A percentile compares a stretch with the other conserved stretches of the same genome.
These are phyloP conservation scores for Cryptoblepharus egeriae DNA, from an alignment of 2,797 vertebrate genomes.

Conservation along the genomic window DNA sequence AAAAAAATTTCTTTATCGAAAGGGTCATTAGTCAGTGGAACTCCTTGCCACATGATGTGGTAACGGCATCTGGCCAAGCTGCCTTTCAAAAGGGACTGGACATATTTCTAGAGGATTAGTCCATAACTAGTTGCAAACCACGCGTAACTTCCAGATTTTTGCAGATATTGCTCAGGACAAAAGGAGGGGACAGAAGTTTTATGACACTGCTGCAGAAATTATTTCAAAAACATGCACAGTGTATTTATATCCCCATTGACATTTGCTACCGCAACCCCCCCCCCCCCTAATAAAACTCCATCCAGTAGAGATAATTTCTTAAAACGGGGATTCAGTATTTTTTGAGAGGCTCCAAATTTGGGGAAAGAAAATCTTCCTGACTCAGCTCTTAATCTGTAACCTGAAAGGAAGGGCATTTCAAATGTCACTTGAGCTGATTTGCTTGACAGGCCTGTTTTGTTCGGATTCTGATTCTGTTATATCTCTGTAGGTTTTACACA, in stretches of 20 bases:
- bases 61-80: too few relatives aligned
- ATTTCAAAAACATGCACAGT: not conserved
- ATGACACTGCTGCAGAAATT: not conserved
- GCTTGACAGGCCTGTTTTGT: slow-evolving; percentile 28
- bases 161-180: too few relatives aligned
- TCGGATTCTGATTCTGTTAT: slow-evolving; percentile 6
- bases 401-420: slow-evolving; percentile 59
- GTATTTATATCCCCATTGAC: too few relatives aligned
- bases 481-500: not conserved
- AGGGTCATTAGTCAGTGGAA: too few relatives aligned
- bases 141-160: too few relatives aligned
- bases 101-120: too few relatives aligned
- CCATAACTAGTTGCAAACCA: too few relatives aligned
- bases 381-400: slow-evolving; percentile 46
- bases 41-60: too few relatives aligned
- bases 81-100: not conserved
- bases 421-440: slow-evolving; percentile 31
- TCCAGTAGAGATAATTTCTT: slow-evolving; percentile 4
- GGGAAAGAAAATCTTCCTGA: slow-evolving; percentile 32
- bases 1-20: too few relatives aligned
- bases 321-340: slow-evolving; percentile 34
- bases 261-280: too few relatives aligned
- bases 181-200: too few relatives aligned
- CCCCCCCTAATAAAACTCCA: too few relatives aligned
- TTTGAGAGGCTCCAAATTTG: not conserved